A percentile compares a stretch with the other conserved stretches of the same genome.
phyloP scores from a whole-genome alignment of 2,888 invertebrate species.

The Siphlonurus alternatus region DNA sequence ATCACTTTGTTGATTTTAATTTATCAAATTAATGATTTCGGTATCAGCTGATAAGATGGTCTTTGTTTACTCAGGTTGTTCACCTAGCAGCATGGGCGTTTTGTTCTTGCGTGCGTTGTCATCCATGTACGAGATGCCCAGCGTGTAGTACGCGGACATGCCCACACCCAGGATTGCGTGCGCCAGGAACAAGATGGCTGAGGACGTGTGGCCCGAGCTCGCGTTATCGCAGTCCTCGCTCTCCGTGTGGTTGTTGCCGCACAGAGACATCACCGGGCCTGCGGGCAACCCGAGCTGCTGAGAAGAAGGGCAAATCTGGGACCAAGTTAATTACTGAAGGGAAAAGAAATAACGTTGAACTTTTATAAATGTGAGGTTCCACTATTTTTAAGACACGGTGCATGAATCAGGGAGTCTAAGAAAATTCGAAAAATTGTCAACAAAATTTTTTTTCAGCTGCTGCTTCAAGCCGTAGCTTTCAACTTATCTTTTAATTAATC shows the following conservation, averaged over 20 bases:
- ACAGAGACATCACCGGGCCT: neutral
- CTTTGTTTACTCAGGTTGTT: neutral
- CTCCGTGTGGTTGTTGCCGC: neutral
- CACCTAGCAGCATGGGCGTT: constrained; percentile 16
- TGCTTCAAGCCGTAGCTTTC: no score
- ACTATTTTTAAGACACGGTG: no score
- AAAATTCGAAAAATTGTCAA: no score
- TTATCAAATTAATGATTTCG: neutral
- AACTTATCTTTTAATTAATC: no score
- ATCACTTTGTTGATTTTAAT: neutral
- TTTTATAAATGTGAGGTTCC: no score
- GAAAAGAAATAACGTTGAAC: no score
- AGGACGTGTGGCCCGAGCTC: neutral
- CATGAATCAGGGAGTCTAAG: no score
- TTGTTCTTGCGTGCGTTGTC: constrained; percentile 22
- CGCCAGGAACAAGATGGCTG: neutral
- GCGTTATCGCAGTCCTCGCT: neutral
- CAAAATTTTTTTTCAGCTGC: no score
- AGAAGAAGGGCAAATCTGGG: no score
- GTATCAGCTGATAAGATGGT: neutral
- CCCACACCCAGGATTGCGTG: neutral
- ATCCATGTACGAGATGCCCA: constrained; percentile 29
- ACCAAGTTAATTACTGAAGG: no score
- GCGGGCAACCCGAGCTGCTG: no score
- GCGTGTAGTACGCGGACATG: constrained; percentile 24